Evolutionary conservation across 2,888 invertebrate species (phyloP).

Genomic region (Malacosoma neustria): DNA sequence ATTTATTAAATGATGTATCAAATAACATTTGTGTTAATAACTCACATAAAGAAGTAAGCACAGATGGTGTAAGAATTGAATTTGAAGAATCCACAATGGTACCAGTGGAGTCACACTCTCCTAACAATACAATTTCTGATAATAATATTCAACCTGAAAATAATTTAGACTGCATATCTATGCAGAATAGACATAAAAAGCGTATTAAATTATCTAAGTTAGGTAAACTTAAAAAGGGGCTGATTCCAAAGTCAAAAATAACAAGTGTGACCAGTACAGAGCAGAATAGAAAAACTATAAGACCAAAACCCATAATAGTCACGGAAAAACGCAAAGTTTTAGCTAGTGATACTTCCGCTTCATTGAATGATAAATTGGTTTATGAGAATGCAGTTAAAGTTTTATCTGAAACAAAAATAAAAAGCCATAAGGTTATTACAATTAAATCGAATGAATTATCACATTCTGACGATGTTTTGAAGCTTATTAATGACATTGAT

Average conservation of each 20-base stretch:
- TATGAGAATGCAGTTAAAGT: slow-evolving; percentile 50
- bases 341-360: slow-evolving; percentile 16
- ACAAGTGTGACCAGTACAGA: slow-evolving; percentile 14
- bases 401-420: slow-evolving; percentile 37
- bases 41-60: not conserved
- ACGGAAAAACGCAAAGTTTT: slow-evolving; percentile 12
- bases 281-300: slow-evolving; percentile 16
- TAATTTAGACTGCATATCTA: not conserved
- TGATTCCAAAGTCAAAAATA: slow-evolving; percentile 46
- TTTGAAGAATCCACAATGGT: not conserved
- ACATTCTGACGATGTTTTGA: not conserved
- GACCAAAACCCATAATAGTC: slow-evolving; percentile 16
- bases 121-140: not conserved
- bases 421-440: slow-evolving; percentile 7
- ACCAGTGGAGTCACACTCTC: not conserved
- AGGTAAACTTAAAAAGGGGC: slow-evolving; percentile 34
- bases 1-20: not conserved
- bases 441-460: slow-evolving; percentile 2
- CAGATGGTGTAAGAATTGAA: not conserved
- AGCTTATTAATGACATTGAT: not conserved
- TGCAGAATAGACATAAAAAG: not conserved
- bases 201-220: slow-evolving; percentile 41
- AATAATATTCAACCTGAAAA: not conserved
- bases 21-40: not conserved
- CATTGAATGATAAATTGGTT: slow-evolving; percentile 33